Percentiles rank a stretch among this genome's conserved stretches.
Conservation (phyloP, 2,888 invertebrate species). For the Nebria salina region DNA sequence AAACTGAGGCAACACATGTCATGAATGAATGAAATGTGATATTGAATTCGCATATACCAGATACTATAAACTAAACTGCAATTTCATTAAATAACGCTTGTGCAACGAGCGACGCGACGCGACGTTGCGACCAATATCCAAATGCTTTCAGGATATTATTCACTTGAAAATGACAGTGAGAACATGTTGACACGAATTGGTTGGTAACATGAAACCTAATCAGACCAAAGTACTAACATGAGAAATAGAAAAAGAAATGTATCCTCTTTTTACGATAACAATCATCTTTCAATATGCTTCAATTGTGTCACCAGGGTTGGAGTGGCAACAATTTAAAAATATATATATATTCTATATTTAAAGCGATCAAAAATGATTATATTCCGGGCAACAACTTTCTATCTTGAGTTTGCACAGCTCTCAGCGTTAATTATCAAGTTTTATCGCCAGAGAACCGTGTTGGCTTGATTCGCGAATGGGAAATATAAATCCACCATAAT, state of each 20-base stretch:
- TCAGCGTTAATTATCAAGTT: too few species aligned
- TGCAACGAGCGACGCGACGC: neutral
- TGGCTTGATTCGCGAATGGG: too few species aligned
- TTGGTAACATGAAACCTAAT: neutral
- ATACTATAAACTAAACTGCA: neutral
- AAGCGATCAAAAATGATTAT: too few species aligned
- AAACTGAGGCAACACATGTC: neutral
- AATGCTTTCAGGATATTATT: neutral
- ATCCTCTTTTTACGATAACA: neutral
- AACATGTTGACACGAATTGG: neutral
- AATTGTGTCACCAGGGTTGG: neutral
- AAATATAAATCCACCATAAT: too few species aligned
- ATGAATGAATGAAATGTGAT: neutral
- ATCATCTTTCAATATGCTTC: neutral
- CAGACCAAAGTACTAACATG: neutral
- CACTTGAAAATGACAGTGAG: neutral
- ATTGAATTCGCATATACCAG: neutral
- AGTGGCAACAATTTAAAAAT: neutral
- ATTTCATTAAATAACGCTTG: neutral
- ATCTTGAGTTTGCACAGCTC: too few species aligned
- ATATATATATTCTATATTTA: too few species aligned
- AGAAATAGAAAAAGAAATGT: neutral
- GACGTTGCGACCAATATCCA: neutral
- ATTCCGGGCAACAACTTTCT: too few species aligned
- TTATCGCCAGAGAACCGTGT: too few species aligned